Evolutionary conservation across 1,140 invertebrate species (phyloP).

Genomic region (Mylabris phalerata): DNA sequence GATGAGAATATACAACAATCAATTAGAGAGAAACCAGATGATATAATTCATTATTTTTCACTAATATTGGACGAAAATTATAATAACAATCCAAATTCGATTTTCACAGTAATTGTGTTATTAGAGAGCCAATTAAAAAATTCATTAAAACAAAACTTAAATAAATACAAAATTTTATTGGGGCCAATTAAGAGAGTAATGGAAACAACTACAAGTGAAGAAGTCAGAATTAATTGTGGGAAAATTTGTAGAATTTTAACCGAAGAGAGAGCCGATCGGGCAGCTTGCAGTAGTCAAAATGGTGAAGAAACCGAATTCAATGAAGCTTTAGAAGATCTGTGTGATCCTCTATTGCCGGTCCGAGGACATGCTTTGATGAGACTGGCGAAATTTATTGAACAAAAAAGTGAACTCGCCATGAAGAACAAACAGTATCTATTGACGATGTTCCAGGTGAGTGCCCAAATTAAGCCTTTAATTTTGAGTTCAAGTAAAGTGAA

Average conservation of each 20-base stretch:
- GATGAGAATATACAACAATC: constrained; percentile 39
- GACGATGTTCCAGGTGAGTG: constrained; percentile 58
- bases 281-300: constrained; percentile 10
- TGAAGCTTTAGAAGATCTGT: constrained; percentile 59
- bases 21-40: constrained; percentile 37
- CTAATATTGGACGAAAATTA: too few relatives aligned
- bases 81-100: constrained; percentile 31
- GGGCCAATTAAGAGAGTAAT: constrained; percentile 23
- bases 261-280: not conserved
- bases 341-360: constrained; percentile 68
- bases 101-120: constrained; percentile 46
- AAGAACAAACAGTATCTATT: constrained; percentile 61
- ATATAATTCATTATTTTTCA: constrained; percentile 20
- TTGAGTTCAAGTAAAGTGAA: too few relatives aligned
- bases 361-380: constrained; percentile 71
- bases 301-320: constrained; percentile 47
- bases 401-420: constrained; percentile 54
- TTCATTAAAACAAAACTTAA: not conserved
- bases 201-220: constrained; percentile 24
- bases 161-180: constrained; percentile 25
- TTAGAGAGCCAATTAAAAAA: constrained; percentile 43
- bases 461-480: not conserved
- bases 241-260: constrained; percentile 25
- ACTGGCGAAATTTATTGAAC: constrained; percentile 64
- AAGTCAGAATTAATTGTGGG: constrained; percentile 27